Conservation (phyloP, 1,140 invertebrate genomes). For the Pseudomyrmex dendroicus region DNA sequence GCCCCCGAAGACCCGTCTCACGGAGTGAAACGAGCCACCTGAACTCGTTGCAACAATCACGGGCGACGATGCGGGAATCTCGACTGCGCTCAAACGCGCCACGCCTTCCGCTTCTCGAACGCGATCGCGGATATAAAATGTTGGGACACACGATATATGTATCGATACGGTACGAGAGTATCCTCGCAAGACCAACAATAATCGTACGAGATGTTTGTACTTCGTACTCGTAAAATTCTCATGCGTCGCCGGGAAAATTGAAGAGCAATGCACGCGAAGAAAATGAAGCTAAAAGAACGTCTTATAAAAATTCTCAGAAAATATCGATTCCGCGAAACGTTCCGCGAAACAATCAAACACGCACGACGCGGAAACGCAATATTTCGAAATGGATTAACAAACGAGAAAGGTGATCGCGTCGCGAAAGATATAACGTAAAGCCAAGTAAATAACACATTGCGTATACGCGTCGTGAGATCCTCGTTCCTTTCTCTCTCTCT, state of each 20-base stretch:
- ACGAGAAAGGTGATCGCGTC: neutral
- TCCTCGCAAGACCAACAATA: conserved; percentile 19
- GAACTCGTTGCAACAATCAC: conserved; percentile 61
- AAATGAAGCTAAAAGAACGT: no score
- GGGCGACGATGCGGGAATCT: conserved; percentile 26
- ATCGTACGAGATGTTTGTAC: conserved; percentile 20
- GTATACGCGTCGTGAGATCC: neutral
- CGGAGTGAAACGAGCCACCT: conserved; percentile 24
- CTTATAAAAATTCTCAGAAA: neutral
- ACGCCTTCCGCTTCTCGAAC: conserved; percentile 25
- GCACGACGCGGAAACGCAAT: neutral
- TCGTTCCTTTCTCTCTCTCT: neutral
- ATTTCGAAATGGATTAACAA: neutral
- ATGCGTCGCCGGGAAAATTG: neutral
- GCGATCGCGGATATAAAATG: conserved; percentile 12
- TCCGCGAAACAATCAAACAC: neutral
- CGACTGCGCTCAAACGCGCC: conserved; percentile 11
- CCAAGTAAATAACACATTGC: neutral
- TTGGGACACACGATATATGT: conserved; percentile 14
- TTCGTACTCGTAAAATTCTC: conserved; percentile 1
- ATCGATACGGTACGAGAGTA: neutral
- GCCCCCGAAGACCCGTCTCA: conserved; percentile 46
- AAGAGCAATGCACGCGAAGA: neutral
- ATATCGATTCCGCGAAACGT: neutral
- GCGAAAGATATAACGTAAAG: neutral